Base-by-base conservation (phyloP, 2,113 vertebrate genomes). In the Gallinago jamesoni region DNA sequence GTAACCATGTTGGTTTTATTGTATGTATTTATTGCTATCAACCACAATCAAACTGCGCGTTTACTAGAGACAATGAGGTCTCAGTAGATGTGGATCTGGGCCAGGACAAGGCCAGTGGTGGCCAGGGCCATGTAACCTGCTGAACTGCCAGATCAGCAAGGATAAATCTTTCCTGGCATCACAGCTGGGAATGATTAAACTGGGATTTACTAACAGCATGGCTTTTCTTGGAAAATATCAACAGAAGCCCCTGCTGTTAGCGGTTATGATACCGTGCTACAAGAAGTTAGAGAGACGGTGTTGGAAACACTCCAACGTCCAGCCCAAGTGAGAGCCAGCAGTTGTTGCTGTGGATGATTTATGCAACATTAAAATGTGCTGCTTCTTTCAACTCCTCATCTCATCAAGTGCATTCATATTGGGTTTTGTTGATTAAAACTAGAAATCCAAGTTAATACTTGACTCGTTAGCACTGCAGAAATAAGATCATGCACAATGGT, bases 281-380 rank as follows among this genome's bases (percentile, higher is more conserved):
- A 8, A 47, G 28, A 33, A 70, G 28, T 39, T 57, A 56, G 15
- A 33, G 25, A 43, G 12, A 24, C 31, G 31, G 15, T 53, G 19
- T 19, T 30, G 23, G 50, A 52, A 77, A 64, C 21, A 83, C 39
- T 62, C 23, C 8, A 8, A 31, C 0, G 1, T 59, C 28, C 25
- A 48, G 9, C 25, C 25, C 25, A 47, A 45, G 45, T 0, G 12
- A 60, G 30, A 22, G 19, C 21, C 1, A 1, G 43, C 17, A 53
- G 56, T 33, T 69, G 48, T 28, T 57, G 22, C 48, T 39, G 4
- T 4, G 10, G 7, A 19, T 64, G 20, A 55, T 31, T 50, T 55
- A 50, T 11, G 11, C 19, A 43, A 39, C 47, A 28, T 35, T 48
- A 31, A 73, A 83, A 62, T 24, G n/a, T n/a, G 39, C 52, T 72